A percentile compares a stretch with the other conserved stretches of the same genome.
Conservation (phyloP, 2,113 vertebrate species). For the Taurulus bubalis region DNA sequence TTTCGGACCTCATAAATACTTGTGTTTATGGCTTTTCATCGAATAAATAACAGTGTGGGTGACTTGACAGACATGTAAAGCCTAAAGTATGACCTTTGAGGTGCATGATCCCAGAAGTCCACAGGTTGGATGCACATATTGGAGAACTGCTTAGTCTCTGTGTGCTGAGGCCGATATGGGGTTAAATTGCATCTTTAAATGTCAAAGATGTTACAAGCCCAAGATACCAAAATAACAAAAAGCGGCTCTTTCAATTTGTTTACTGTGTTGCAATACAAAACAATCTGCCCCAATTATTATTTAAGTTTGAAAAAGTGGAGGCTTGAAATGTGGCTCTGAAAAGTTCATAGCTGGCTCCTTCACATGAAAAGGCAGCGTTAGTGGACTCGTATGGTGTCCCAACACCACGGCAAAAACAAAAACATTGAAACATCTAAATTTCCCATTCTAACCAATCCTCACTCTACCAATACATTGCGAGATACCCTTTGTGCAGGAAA, state of each 20-base stretch:
- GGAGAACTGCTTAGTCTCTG: constrained; percentile 22
- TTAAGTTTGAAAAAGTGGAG: neutral
- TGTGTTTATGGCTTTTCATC: constrained; percentile 1
- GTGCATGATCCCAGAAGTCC: constrained; percentile 1
- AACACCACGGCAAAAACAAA: neutral
- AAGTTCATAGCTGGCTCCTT: neutral
- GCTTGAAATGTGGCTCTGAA: neutral
- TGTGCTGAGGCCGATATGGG: constrained; percentile 21
- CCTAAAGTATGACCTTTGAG: constrained; percentile 15
- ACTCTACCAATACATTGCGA: neutral
- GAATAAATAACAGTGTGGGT: constrained; percentile 17
- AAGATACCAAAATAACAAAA: constrained; percentile 7
- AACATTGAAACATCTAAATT: neutral
- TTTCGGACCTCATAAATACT: constrained; percentile 2
- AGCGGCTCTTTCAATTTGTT: constrained; percentile 9
- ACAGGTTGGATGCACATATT: constrained; percentile 23
- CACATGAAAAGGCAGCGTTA: neutral
- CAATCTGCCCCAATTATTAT: neutral
- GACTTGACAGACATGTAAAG: constrained; percentile 13
- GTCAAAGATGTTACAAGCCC: constrained; percentile 40
- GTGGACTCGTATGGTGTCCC: neutral
- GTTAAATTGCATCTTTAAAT: constrained; percentile 49
- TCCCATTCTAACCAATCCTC: neutral
- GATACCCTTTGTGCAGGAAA: neutral
- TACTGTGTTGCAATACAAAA: neutral